Evolutionary conservation across 2,113 vertebrate genomes (phyloP).

Genomic region (Atrichornis clamosus): DNA sequence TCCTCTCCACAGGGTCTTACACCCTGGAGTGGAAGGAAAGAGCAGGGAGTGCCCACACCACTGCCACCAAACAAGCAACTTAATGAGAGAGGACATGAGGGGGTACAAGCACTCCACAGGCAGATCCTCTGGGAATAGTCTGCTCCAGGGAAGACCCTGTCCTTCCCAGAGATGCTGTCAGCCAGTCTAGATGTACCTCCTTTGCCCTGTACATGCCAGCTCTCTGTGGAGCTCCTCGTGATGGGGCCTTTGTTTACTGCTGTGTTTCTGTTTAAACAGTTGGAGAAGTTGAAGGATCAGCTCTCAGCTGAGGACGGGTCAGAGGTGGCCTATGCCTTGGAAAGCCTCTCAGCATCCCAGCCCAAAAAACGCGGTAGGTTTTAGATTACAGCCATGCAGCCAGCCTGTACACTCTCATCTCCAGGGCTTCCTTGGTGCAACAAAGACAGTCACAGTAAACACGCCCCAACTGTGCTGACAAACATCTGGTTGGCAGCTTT

Average conservation of each 20-base stretch:
- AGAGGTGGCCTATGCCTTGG: slow-evolving; percentile 30
- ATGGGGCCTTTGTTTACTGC: not conserved
- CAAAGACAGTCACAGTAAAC: not conserved
- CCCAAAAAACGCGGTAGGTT: slow-evolving; percentile 63
- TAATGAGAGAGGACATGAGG: not conserved
- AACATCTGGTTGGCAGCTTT: not conserved
- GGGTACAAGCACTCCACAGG: not conserved
- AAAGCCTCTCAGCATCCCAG: slow-evolving; percentile 34
- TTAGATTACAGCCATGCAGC: not conserved
- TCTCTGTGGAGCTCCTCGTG: not conserved
- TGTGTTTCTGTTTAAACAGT: slow-evolving; percentile 44
- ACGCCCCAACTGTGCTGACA: not conserved
- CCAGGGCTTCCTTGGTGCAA: not conserved
- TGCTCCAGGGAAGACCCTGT: not conserved
- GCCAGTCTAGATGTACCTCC: not conserved
- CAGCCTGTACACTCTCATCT: not conserved
- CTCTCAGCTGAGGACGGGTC: slow-evolving; percentile 20
- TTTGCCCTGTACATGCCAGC: not conserved
- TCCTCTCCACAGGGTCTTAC: not conserved
- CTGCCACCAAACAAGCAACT: not conserved
- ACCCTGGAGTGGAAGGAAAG: not conserved
- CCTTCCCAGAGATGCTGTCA: not conserved
- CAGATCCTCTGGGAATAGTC: not conserved
- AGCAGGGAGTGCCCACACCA: not conserved
- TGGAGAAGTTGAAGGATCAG: slow-evolving; percentile 66